Conservation (phyloP, 2,888 invertebrate genomes). For the Scaptomyza flava region DNA sequence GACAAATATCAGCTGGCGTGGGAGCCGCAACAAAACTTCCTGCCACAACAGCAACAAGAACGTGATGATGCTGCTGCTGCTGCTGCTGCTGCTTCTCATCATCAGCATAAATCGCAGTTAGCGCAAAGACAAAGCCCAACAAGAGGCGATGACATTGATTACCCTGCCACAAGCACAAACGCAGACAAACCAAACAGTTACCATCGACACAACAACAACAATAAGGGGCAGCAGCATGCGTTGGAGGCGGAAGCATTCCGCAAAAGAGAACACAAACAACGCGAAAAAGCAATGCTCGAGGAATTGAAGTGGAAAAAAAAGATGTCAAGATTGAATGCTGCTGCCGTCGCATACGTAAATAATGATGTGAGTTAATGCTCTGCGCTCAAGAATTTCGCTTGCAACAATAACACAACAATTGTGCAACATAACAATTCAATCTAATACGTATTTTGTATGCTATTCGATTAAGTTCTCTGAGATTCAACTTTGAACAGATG, state of each 20-base stretch:
- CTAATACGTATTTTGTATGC: neutral
- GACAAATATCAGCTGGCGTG: slow-evolving; percentile 54
- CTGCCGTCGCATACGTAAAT: neutral
- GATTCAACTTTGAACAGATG: no score
- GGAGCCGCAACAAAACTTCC: slow-evolving; percentile 36
- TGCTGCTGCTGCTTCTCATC: slow-evolving; percentile 36
- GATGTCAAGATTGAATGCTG: slow-evolving; percentile 1
- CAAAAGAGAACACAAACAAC: neutral
- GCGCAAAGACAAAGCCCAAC: slow-evolving; percentile 9
- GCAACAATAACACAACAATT: no score
- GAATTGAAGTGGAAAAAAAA: slow-evolving; percentile 6
- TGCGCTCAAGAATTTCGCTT: no score
- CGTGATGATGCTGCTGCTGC: neutral
- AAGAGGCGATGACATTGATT: slow-evolving; percentile 35
- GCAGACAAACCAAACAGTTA: slow-evolving; percentile 20
- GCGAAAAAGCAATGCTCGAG: neutral
- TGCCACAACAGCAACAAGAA: slow-evolving; percentile 1
- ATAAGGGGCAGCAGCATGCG: neutral
- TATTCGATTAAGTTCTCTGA: no score
- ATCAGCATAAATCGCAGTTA: slow-evolving; percentile 68
- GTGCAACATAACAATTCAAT: neutral
- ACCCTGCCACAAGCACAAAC: slow-evolving; percentile 1
- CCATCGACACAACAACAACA: neutral
- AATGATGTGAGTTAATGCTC: slow-evolving; percentile 27
- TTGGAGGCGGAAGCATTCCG: neutral